phyloP scores from a whole-genome alignment of 2,113 vertebrate genomes.

The Gyps fulvus region DNA sequence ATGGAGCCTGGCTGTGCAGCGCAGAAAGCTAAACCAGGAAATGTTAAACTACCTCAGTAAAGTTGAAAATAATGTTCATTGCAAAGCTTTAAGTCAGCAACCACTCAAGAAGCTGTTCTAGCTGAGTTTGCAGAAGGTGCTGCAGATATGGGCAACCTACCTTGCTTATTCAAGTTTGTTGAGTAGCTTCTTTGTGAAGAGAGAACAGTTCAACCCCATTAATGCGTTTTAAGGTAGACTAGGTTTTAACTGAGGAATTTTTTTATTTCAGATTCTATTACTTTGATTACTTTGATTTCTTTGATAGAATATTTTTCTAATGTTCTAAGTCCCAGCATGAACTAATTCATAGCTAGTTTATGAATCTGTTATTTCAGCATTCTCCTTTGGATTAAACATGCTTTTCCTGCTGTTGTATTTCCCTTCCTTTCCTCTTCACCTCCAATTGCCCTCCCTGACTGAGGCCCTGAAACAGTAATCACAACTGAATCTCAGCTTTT shows the following conservation, averaged over 20 bases:
- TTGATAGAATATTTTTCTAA: not conserved
- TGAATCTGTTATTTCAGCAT: not conserved
- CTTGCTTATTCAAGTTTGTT: rapidly evolving
- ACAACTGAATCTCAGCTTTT: not conserved
- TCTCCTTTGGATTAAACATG: not conserved
- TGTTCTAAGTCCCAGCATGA: not conserved
- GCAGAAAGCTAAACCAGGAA: not conserved
- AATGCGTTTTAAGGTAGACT: not conserved
- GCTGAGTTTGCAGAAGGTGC: not conserved
- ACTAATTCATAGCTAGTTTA: not conserved
- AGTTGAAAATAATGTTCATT: not conserved
- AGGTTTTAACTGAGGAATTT: not conserved
- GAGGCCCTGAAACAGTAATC: not conserved
- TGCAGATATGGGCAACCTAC: not conserved
- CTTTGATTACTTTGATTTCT: not conserved
- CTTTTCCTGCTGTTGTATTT: not conserved
- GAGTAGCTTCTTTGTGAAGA: not conserved
- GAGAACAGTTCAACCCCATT: not conserved
- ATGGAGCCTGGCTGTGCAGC: not conserved
- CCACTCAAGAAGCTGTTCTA: not conserved
- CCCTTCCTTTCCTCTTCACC: not conserved
- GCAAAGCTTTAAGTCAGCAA: not conserved
- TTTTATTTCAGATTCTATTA: not conserved
- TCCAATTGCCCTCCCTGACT: not conserved
- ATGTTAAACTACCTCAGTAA: not conserved